Evolutionary conservation across 1,140 invertebrate species (phyloP).

Genomic region (Pemphigus obesinymphae): DNA sequence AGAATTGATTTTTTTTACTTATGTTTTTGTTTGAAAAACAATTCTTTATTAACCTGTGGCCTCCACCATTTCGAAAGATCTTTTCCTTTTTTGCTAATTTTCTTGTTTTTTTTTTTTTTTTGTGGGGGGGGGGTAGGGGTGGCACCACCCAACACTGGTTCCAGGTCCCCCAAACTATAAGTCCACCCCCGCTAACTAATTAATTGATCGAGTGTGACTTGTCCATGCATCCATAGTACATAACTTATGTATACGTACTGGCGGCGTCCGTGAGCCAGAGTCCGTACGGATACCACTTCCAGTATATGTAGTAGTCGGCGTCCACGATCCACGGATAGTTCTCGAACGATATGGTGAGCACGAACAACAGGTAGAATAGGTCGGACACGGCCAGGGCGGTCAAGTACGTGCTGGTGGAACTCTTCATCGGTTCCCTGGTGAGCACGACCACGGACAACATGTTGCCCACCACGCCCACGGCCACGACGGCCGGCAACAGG

Average conservation of each 20-base stretch:
- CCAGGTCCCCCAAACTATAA: no score
- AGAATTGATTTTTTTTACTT: no score
- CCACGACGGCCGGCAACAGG: slow-evolving; percentile 63
- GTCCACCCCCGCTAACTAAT: no score
- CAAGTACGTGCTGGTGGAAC: slow-evolving; percentile 70
- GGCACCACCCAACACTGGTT: no score
- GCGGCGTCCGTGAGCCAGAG: slow-evolving; percentile 62
- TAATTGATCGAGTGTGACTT: no score
- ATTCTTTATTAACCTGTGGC: no score
- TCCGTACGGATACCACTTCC: slow-evolving; percentile 57
- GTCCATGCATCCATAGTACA: no score
- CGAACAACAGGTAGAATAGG: slow-evolving; percentile 64
- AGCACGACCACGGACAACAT: slow-evolving; percentile 68
- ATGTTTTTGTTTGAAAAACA: no score
- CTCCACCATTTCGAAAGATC: no score
- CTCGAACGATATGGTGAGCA: slow-evolving; percentile 61
- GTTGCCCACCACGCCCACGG: slow-evolving; percentile 67
- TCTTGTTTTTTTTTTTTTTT: no score
- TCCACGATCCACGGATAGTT: slow-evolving; percentile 58
- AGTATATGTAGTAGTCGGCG: slow-evolving; percentile 51
- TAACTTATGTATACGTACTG: slow-evolving; percentile 57
- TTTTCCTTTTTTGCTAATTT: no score
- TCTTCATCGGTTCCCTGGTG: slow-evolving; percentile 67
- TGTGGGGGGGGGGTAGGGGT: no score
- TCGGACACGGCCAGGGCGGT: slow-evolving; percentile 69